Evolutionary conservation across 1,140 invertebrate genomes (phyloP).

Genomic region (Drosophila saltans): DNA sequence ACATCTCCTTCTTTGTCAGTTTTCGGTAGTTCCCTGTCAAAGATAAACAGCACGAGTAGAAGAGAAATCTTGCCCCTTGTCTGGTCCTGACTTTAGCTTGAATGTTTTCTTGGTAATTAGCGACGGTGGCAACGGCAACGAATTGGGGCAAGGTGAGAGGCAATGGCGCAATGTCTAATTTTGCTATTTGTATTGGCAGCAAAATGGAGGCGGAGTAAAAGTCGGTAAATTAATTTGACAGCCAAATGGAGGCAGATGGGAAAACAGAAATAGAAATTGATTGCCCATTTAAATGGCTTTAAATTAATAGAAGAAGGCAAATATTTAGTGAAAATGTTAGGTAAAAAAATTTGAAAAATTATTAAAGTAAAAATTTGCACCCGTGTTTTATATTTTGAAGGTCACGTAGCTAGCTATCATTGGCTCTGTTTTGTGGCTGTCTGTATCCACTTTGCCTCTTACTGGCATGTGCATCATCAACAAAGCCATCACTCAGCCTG

Average conservation of each 20-base stretch:
- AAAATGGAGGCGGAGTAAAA: background rate
- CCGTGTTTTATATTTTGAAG: background rate
- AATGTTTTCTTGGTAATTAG: conserved; percentile 11
- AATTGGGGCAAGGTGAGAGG: background rate
- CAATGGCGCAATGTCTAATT: background rate
- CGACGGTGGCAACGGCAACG: background rate
- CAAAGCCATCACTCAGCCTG: conserved; percentile 43
- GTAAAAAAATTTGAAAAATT: background rate
- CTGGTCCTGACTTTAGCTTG: conserved; percentile 4
- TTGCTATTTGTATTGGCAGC: background rate
- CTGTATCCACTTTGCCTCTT: background rate
- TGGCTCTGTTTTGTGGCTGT: background rate
- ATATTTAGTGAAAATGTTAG: background rate
- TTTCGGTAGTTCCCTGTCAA: conserved; percentile 50
- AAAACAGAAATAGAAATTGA: background rate
- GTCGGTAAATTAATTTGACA: conserved; percentile 11
- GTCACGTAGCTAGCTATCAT: background rate
- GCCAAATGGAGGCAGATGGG: background rate
- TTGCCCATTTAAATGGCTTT: background rate
- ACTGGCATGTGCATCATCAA: conserved; percentile 4
- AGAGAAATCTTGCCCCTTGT: background rate
- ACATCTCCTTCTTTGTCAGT: conserved; percentile 32
- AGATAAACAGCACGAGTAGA: conserved; percentile 1
- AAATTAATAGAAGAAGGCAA: background rate
- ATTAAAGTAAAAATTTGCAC: too few species aligned